Evolutionary conservation across 2,797 vertebrate species (phyloP).

Genomic region (Lycodopsis pacificus): DNA sequence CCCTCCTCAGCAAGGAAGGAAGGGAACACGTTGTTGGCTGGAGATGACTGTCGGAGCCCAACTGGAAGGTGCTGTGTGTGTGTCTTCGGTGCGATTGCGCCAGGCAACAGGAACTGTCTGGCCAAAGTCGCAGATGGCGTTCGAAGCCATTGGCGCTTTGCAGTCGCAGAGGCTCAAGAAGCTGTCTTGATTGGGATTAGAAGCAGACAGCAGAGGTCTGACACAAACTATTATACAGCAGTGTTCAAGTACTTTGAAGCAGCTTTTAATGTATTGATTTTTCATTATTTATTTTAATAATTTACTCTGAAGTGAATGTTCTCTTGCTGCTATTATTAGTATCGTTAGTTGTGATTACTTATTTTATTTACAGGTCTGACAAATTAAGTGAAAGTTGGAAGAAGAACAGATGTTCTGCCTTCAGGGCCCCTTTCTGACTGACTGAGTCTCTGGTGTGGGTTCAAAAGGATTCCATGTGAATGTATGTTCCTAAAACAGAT

Average conservation of each 20-base stretch:
- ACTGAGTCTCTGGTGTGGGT: slow-evolving; percentile 8
- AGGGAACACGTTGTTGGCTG: slow-evolving; percentile 49
- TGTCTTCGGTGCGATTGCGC: slow-evolving; percentile 42
- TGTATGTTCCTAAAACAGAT: slow-evolving; percentile 23
- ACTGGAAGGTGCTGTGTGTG: slow-evolving; percentile 50
- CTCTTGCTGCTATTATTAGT: neutral
- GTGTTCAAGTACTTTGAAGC: slow-evolving; percentile 30
- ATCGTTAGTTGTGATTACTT: neutral
- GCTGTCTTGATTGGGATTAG: slow-evolving; percentile 55
- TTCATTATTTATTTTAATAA: neutral
- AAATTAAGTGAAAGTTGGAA: neutral
- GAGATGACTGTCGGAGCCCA: slow-evolving; percentile 47
- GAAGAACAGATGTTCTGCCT: neutral
- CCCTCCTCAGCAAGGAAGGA: slow-evolving; percentile 48
- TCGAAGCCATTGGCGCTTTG: slow-evolving; percentile 61
- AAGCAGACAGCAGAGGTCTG: slow-evolving; percentile 28
- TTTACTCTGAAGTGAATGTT: neutral
- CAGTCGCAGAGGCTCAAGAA: slow-evolving; percentile 62
- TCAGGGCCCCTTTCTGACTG: neutral
- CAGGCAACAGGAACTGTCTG: slow-evolving; percentile 62
- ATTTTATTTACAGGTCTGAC: neutral
- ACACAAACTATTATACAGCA: slow-evolving; percentile 18
- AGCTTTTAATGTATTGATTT: neutral
- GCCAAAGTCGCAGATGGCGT: slow-evolving; percentile 77
- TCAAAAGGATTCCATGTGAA: slow-evolving; percentile 28